Evolutionary conservation across 1,140 invertebrate genomes (phyloP), one percentile per base, ranked within the genome.

Genomic region (Drosophila truncata): DNA sequence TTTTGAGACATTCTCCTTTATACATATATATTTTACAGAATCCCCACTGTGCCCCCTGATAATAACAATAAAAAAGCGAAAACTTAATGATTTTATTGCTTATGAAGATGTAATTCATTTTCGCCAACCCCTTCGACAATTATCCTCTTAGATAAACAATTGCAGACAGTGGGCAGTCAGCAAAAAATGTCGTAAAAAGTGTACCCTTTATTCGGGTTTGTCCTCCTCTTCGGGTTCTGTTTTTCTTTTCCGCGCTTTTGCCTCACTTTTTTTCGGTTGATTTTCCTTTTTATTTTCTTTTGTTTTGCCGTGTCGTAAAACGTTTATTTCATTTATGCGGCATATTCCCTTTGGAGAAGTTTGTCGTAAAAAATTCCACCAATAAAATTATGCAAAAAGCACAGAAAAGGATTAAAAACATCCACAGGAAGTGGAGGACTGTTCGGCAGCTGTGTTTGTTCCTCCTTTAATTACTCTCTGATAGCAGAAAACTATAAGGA

Each of bases 41-140:
- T 44, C 27, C 35, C 46, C 54, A 25, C 46, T 14, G 25, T 33
- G 49, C 61, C 37, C 41, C 46, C 20, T 75, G 77, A 71, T 80
- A 88, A 83, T 88, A 88, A 59, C 66, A 59, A 71, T 71, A 71
- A 72, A 72, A 70, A 60, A 49, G 42, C 42, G 54, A 87, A 88
- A 88, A 74, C 79, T 78, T 88, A 88, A 87, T 87, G 84, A 87
- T 88, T 87, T 87, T 88, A 87, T 87, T 87, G 84, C 84, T 88
- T 88, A 88, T 87, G 84, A 88, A 84, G 84, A 80, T 88, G 84
- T 87, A 87, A 87, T 88, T 87, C 80, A 87, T 87, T 83, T 78
- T 67, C 52, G 72, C 69, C 80, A 88, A 88, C 80, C 80, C 84
- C 52, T 88, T 84, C 73, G 64, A 88, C 84, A 84, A 88, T 87